Conservation (phyloP, 2,888 invertebrate genomes). For the Furcula furcula region DNA sequence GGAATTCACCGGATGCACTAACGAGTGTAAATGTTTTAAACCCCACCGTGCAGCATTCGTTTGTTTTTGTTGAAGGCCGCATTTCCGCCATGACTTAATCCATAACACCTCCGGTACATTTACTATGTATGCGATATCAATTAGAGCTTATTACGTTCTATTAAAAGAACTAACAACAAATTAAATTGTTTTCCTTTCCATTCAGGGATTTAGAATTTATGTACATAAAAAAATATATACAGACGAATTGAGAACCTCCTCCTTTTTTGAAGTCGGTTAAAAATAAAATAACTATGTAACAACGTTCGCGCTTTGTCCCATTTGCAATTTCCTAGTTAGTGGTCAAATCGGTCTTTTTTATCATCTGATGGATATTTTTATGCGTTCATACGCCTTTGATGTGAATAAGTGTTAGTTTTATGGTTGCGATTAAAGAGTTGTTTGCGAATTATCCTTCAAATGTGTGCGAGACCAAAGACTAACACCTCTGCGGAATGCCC, state of each 20-base stretch:
- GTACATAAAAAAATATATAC: conserved; percentile 23
- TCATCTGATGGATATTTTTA: too few relatives aligned
- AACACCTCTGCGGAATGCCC: conserved; percentile 23
- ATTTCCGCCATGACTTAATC: conserved; percentile 61
- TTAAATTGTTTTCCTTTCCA: conserved; percentile 27
- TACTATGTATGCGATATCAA: conserved; percentile 30
- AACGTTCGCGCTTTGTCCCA: too few relatives aligned
- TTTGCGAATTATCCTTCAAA: conserved; percentile 20
- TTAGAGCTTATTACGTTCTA: conserved; percentile 38
- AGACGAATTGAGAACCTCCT: too few relatives aligned
- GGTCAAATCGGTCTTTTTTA: too few relatives aligned
- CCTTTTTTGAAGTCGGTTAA: conserved; percentile 14
- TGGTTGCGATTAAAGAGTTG: too few relatives aligned
- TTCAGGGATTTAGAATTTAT: too few relatives aligned
- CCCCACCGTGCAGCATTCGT: conserved; percentile 53
- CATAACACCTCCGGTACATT: conserved; percentile 39
- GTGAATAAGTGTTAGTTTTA: too few relatives aligned
- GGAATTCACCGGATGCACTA: conserved; percentile 79
- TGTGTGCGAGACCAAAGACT: conserved; percentile 5
- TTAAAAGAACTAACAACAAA: conserved; percentile 29
- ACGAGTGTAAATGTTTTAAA: conserved; percentile 73
- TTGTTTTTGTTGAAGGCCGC: conserved; percentile 61
- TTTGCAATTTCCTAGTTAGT: conserved; percentile 35
- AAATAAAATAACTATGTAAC: too few relatives aligned
- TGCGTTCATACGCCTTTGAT: too few relatives aligned